Percentiles rank a stretch among this genome's conserved stretches.
Conservation (phyloP, 92 coral and sea anemone genomes). For the Zoanthus sansibaricus region DNA sequence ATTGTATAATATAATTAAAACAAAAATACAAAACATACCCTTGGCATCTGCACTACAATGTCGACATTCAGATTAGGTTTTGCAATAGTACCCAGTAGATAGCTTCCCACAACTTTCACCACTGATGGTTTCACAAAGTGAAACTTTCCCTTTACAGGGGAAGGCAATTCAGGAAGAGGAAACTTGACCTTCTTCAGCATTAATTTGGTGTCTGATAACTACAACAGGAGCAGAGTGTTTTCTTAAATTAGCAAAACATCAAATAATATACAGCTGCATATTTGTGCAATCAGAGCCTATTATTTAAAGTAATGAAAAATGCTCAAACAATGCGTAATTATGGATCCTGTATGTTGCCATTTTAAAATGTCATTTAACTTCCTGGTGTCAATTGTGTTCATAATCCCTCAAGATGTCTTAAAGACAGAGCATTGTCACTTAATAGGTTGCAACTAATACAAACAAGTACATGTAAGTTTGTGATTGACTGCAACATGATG, state of each 20-base stretch:
- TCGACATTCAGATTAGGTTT: conserved; percentile 89
- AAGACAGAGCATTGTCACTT: too few relatives aligned
- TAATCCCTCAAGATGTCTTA: too few relatives aligned
- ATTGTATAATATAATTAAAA: too few relatives aligned
- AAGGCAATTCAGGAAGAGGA: conserved; percentile 81
- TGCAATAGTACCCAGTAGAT: conserved; percentile 83
- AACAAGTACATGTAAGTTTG: too few relatives aligned
- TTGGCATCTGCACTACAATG: conserved; percentile 91
- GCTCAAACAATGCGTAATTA: too few relatives aligned
- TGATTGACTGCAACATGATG: too few relatives aligned
- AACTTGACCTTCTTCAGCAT: conserved; percentile 74
- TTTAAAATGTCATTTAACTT: too few relatives aligned
- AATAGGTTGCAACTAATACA: too few relatives aligned
- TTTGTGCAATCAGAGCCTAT: neutral
- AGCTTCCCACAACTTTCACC: conserved; percentile 94
- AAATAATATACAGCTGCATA: neutral
- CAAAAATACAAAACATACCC: conserved; percentile 54
- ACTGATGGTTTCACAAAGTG: conserved; percentile 72
- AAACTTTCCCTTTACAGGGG: conserved; percentile 91
- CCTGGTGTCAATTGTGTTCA: too few relatives aligned
- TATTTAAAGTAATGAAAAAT: too few relatives aligned
- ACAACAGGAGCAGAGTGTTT: neutral
- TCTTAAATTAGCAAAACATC: neutral
- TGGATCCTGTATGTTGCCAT: too few relatives aligned
- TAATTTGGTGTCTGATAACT: conserved; percentile 82